Evolutionary conservation across 2,797 vertebrate genomes (phyloP).

Genomic region (Falco concolor): DNA sequence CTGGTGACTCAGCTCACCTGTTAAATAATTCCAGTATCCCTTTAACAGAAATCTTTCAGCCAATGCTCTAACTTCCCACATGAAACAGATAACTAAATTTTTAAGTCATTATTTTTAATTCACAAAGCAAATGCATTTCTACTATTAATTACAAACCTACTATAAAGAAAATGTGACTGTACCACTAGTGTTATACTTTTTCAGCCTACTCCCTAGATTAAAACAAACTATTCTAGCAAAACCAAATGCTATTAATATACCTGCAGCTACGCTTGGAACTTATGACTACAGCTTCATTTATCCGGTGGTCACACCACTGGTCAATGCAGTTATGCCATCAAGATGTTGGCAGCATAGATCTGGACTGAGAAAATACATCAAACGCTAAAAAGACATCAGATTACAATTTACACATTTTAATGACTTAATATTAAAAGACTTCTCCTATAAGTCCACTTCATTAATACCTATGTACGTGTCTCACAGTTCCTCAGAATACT

Average conservation of each 20-base stretch:
- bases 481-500: not conserved
- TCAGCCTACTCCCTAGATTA: not conserved
- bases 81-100: not conserved
- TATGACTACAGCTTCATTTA: not conserved
- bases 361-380: not conserved
- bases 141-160: not conserved
- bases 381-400: not conserved
- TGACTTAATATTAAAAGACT: not conserved
- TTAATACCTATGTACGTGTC: not conserved
- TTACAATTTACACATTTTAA: not conserved
- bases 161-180: not conserved
- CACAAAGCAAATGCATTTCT: not conserved
- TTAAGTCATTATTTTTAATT: not conserved
- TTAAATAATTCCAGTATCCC: not conserved
- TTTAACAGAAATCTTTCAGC: not conserved
- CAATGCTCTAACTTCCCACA: not conserved
- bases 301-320: not conserved
- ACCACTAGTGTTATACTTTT: not conserved
- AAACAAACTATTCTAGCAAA: not conserved
- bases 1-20: not conserved
- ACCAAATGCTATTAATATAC: not conserved
- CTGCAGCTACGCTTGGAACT: not conserved
- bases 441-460: not conserved
- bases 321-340: not conserved
- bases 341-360: not conserved